A percentile compares a stretch with the other conserved stretches of the same genome.
Conservation (phyloP, 2,797 vertebrate species). For the Sebastes oblongus region DNA sequence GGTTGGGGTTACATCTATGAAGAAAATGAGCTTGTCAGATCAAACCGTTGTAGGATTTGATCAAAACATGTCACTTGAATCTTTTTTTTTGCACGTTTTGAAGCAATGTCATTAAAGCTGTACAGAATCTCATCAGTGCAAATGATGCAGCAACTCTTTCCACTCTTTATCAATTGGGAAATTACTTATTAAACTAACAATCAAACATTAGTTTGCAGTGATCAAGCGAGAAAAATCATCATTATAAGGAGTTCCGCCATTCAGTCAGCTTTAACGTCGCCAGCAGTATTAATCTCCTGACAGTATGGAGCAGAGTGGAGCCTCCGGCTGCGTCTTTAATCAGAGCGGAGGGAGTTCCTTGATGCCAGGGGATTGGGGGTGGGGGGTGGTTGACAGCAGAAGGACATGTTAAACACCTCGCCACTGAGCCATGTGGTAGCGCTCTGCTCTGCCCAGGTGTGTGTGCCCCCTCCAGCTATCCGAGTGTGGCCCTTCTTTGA, state of each 20-base stretch:
- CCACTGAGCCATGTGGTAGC: slow-evolving; percentile 76
- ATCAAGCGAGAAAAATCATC: slow-evolving; percentile 12
- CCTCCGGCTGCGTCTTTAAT: slow-evolving; percentile 60
- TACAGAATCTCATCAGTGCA: background rate
- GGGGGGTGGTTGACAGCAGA: slow-evolving; percentile 55
- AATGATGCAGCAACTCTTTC: background rate
- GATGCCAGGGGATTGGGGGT: slow-evolving; percentile 31
- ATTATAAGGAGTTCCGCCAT: slow-evolving; percentile 33
- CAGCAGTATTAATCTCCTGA: slow-evolving; percentile 35
- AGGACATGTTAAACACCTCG: slow-evolving; percentile 68
- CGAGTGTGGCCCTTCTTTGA: slow-evolving; percentile 82
- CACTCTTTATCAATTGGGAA: background rate
- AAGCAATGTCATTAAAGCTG: background rate
- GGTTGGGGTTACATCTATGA: background rate
- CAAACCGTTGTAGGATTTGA: background rate
- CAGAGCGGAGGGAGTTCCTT: slow-evolving; percentile 59
- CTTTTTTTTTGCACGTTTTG: background rate
- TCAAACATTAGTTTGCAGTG: background rate
- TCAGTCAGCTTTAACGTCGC: slow-evolving; percentile 20
- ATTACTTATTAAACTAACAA: background rate
- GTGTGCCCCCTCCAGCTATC: slow-evolving; percentile 77
- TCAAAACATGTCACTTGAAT: background rate
- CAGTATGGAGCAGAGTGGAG: slow-evolving; percentile 30
- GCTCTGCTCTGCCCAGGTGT: slow-evolving; percentile 79
- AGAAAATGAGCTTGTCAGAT: background rate